phyloP scores from a whole-genome alignment of 2,797 vertebrate genomes.

The Danionella dracula region DNA sequence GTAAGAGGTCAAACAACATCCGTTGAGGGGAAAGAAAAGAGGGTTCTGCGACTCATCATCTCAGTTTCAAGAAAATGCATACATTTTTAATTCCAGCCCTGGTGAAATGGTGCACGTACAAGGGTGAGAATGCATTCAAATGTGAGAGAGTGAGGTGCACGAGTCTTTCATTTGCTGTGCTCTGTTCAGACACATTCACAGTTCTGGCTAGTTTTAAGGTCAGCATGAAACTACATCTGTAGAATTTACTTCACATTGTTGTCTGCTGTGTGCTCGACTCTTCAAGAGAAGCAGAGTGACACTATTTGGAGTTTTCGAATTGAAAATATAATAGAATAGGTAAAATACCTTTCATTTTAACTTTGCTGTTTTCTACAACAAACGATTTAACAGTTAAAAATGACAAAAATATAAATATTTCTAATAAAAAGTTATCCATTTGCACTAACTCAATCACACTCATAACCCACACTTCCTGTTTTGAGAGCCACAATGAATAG shows the following conservation, averaged over 20 bases:
- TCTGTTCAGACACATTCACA: conserved; percentile 26
- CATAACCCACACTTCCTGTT: too few species aligned
- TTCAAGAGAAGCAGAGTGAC: too few species aligned
- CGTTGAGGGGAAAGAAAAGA: conserved; percentile 27
- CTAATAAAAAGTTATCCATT: too few species aligned
- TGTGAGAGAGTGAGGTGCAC: neutral
- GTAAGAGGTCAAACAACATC: conserved; percentile 49
- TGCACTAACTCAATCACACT: too few species aligned
- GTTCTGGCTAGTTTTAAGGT: neutral
- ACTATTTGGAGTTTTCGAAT: too few species aligned
- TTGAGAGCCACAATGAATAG: too few species aligned
- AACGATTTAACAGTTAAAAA: too few species aligned
- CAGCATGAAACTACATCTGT: neutral
- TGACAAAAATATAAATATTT: too few species aligned
- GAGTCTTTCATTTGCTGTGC: conserved; percentile 18
- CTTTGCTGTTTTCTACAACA: too few species aligned
- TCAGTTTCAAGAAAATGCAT: conserved; percentile 53
- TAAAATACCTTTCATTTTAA: too few species aligned
- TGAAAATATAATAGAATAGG: too few species aligned
- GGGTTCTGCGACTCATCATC: conserved; percentile 44
- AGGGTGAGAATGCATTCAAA: conserved; percentile 25
- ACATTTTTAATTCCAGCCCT: conserved; percentile 38
- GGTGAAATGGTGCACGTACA: conserved; percentile 40
- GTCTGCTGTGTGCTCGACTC: neutral
- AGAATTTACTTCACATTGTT: neutral